Base-by-base conservation (phyloP, 1,140 invertebrate species). In the Amphibalanus amphitrite region DNA sequence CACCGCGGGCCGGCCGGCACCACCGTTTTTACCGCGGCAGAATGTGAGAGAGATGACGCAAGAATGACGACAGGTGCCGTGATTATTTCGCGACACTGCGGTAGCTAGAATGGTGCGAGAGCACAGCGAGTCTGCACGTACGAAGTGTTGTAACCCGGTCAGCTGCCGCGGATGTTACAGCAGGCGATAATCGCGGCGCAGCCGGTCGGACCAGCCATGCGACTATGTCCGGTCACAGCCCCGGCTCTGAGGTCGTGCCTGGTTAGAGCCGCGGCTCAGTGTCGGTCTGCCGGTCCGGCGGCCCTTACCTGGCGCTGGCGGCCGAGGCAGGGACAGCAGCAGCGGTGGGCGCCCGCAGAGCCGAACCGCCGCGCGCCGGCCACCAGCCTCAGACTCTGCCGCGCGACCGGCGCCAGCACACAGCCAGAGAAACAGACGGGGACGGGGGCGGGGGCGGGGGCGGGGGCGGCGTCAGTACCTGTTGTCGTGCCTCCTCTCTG, bases 391-490 rank as follows among this genome's bases (percentile, higher is more conserved):
- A 23, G 13, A 23, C 47, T 23, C 47, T 59, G 47, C 47, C 47
- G 47, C 47, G 13, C 47, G 47, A 8, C 10, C 47, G 20, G 10
- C 47, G 33, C 33, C 33, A 15, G 4, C 33, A 4, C 33, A 38
- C 33, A 38, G 33, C 33, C 33, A 38, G 47, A 59, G 17, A 1
- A 13, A 20, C 13, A 59, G 13, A 13, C 13, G 3, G 47, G 1
- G 47, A 8, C 10, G 13, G 10, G 20, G 20, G 3, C 47, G 75
- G 93, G 93, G 0, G 89, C 93, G 15, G 33, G 33, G 33, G 15
- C 4, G 33, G 33, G 33, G 33, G 4, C 33, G 33, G 33, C 4
- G 33, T 38, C 33, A 59, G 47, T 59, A 59, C 47, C 47, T 59
- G 47, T 20, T 59, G 47, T 59, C 47, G 47, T 20, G 47, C 47